Base-by-base conservation (phyloP, 2,797 vertebrate genomes). In the Taenioides sp. region DNA sequence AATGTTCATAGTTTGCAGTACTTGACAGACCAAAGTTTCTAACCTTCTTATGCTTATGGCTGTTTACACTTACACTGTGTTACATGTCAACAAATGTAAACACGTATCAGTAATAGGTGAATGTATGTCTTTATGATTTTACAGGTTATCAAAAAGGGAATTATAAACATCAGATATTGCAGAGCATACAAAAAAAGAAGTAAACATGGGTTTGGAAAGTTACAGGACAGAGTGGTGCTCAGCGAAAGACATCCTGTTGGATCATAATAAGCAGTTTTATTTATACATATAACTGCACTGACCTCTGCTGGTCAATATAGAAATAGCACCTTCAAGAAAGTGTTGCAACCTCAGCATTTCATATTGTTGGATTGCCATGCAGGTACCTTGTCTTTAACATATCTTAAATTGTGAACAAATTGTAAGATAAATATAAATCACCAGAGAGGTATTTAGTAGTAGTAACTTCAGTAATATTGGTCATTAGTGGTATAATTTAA, bases 271-370 rank as follows among this genome's bases (percentile, higher is more conserved):
- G 18, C 28, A 1, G 14, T 25, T 27, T 17, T n/a, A 7, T 47
- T 20, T n/a, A 25, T 65, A 49, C 23, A 43, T 60, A 40, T 72
- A 70, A 70, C 81, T 88, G 86, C 80, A 87, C 69, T 87, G 86
- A 85, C 90, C 88, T 68, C 79, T 61, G 57, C 54, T 88, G 88
- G 84, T 20, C 55, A 3, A 0, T 0, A 4, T 7, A 1, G 23
- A 68, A 84, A 85, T 64, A 86, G 59, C 80, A 77, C 0, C 4
- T 7, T 64, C 28, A 2, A 6, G 28, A 40, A 47, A 5, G 4
- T 47, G 40, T n/a, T 47, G 40, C 40, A 40, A 14, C 43, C 14
- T 47, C 1, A 47, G 14, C 3, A 4, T 47, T 23, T 28, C 31
- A 28, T 2, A 10, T 17, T 27, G 12, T 60, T 2, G 0, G 31